Evolutionary conservation across 2,113 vertebrate genomes (phyloP).

Genomic region (Sinocyclocheilus anshuiensis): DNA sequence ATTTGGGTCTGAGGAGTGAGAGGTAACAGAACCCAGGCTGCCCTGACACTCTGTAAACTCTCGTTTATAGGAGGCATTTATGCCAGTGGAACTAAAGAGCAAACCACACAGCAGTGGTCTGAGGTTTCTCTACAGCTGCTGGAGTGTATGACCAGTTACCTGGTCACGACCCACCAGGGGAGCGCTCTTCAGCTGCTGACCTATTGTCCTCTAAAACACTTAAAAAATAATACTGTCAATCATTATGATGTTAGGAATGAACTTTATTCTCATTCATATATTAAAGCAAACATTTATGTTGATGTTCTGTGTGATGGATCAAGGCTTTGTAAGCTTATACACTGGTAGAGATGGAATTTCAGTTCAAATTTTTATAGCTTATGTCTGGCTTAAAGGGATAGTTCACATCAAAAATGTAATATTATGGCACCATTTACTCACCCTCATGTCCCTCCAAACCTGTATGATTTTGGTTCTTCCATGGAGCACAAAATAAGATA

Average conservation of each 20-base stretch:
- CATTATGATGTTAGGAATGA: constrained; percentile 4
- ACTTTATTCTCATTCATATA: background rate
- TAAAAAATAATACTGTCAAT: constrained; percentile 26
- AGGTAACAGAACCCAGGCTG: constrained; percentile 39
- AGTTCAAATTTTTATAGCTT: background rate
- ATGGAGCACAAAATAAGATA: background rate
- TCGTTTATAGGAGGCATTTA: constrained; percentile 24
- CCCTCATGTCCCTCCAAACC: background rate
- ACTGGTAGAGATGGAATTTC: constrained; percentile 4
- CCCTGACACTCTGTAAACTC: constrained; percentile 22
- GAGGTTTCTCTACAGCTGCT: background rate
- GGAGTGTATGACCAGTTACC: constrained; percentile 10
- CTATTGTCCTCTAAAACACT: background rate
- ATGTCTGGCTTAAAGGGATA: background rate
- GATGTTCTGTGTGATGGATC: background rate
- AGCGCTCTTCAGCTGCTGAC: background rate
- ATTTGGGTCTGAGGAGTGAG: constrained; percentile 41
- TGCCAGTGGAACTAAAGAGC: constrained; percentile 13
- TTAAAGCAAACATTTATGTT: constrained; percentile 13
- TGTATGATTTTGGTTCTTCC: background rate
- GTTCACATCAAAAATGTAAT: background rate
- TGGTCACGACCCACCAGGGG: constrained; percentile 27
- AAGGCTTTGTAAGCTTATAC: background rate
- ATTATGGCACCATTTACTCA: background rate
- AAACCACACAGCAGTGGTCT: constrained; percentile 1